Conservation (phyloP, 2,888 invertebrate species). For the Drosophila pseudotalamancana region DNA sequence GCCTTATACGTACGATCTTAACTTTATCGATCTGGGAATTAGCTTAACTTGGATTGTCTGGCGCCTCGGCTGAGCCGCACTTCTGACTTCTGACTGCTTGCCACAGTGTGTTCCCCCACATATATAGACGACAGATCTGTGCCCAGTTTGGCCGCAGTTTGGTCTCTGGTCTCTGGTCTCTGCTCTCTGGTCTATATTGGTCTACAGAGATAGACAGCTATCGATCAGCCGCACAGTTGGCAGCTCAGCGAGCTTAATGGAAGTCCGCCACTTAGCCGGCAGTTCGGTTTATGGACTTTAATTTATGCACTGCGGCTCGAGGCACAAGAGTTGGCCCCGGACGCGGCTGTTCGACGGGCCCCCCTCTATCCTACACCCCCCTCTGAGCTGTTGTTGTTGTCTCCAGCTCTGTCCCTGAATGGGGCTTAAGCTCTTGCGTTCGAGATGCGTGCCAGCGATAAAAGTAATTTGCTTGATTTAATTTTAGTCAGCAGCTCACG, state of each 20-base stretch:
- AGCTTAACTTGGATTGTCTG: not conserved
- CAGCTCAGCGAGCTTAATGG: conserved; percentile 79
- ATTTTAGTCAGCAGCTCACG: conserved; percentile 77
- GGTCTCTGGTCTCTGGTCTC: too few relatives aligned
- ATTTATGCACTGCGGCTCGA: conserved; percentile 72
- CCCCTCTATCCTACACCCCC: not conserved
- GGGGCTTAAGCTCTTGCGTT: conserved; percentile 75
- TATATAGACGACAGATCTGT: conserved; percentile 17
- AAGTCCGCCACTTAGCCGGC: conserved; percentile 76
- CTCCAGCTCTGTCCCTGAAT: conserved; percentile 53
- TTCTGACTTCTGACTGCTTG: conserved; percentile 19
- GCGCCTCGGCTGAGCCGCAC: not conserved
- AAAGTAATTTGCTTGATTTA: conserved; percentile 80
- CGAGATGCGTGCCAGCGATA: conserved; percentile 77
- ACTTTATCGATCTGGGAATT: conserved; percentile 4
- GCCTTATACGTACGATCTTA: conserved; percentile 6
- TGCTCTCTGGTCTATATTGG: conserved; percentile 38
- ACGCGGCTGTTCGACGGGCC: conserved; percentile 16
- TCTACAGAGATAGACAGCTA: conserved; percentile 70
- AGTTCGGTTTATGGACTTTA: conserved; percentile 77
- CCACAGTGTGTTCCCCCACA: conserved; percentile 34
- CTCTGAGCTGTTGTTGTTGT: not conserved
- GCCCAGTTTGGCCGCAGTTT: conserved; percentile 8
- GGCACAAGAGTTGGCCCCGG: conserved; percentile 58
- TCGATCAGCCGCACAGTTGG: conserved; percentile 77